phyloP scores from a whole-genome alignment of 2,113 vertebrate genomes.

The Antigone vipio region DNA sequence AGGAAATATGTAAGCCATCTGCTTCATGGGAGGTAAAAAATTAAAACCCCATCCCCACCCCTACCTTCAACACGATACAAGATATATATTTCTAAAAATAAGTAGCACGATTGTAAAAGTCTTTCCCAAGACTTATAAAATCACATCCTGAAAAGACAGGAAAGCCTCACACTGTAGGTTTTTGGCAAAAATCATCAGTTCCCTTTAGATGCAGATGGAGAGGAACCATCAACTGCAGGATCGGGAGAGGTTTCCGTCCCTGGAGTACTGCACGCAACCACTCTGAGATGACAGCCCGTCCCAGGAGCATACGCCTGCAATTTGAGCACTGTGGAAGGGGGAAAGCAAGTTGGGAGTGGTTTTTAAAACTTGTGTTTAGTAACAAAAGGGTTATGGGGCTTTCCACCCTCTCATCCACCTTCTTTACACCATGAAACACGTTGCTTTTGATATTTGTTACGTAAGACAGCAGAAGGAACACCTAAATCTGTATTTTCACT shows the following conservation, averaged over 20 bases:
- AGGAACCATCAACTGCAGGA: neutral
- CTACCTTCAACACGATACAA: neutral
- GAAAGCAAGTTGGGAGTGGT: neutral
- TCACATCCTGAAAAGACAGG: neutral
- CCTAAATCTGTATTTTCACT: neutral
- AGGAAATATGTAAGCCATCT: neutral
- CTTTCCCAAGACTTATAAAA: neutral
- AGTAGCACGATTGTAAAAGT: neutral
- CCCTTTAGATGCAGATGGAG: neutral
- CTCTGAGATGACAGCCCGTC: neutral
- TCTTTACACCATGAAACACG: neutral
- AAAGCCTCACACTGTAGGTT: neutral
- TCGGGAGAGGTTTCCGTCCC: fast-evolving
- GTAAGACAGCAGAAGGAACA: neutral
- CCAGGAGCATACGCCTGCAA: neutral
- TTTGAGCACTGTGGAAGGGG: neutral
- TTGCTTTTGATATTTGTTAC: neutral
- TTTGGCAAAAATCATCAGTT: neutral
- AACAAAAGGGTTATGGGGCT: neutral
- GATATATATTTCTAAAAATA: neutral
- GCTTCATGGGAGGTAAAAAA: neutral
- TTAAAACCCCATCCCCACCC: neutral
- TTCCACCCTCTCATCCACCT: neutral
- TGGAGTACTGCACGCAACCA: neutral
- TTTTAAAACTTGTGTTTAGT: neutral